A percentile compares a stretch with the other conserved stretches of the same genome.
phyloP scores from a whole-genome alignment of 2,888 invertebrate species.

The Idaea dimidiata region DNA sequence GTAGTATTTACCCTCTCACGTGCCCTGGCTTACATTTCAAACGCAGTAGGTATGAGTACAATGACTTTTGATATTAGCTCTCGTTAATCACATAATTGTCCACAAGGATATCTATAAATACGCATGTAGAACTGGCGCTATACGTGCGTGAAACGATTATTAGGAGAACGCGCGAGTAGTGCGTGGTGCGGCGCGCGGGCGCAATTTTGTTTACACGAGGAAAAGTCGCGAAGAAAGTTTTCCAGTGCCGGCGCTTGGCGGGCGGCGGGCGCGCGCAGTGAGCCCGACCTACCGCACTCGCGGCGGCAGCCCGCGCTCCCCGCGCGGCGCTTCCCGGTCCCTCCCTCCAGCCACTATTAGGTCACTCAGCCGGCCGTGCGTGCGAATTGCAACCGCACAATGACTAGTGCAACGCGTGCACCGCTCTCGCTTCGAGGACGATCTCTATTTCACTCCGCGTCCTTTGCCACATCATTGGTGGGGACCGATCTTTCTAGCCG shows the following conservation, averaged over 20 bases:
- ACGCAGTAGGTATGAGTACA: slow-evolving; percentile 45
- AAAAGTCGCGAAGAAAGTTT: slow-evolving; percentile 79
- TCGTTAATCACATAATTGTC: slow-evolving; percentile 49
- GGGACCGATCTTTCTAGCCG: slow-evolving; percentile 79
- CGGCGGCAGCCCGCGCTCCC: slow-evolving; percentile 58
- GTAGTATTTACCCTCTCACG: slow-evolving; percentile 61
- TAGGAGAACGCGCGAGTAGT: neutral
- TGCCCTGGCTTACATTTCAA: slow-evolving; percentile 61
- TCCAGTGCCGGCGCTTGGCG: slow-evolving; percentile 67
- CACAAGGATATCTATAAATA: slow-evolving; percentile 26
- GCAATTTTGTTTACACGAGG: slow-evolving; percentile 70
- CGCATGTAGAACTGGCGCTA: slow-evolving; percentile 18
- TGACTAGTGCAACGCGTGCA: slow-evolving; percentile 79
- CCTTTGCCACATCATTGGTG: slow-evolving; percentile 78
- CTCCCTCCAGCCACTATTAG: slow-evolving; percentile 80
- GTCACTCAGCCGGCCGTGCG: slow-evolving; percentile 77
- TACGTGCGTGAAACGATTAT: neutral
- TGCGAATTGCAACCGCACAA: slow-evolving; percentile 78
- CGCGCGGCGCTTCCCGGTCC: slow-evolving; percentile 72
- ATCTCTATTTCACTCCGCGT: slow-evolving; percentile 79
- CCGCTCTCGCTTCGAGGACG: slow-evolving; percentile 81
- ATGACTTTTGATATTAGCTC: slow-evolving; percentile 33
- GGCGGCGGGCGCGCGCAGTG: slow-evolving; percentile 72
- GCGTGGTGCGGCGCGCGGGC: slow-evolving; percentile 38
- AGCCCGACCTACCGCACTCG: slow-evolving; percentile 80